Percentiles rank a stretch among this genome's conserved stretches.
Evolutionary conservation across 2,113 vertebrate species (phyloP).

Genomic region (Phycodurus eques): DNA sequence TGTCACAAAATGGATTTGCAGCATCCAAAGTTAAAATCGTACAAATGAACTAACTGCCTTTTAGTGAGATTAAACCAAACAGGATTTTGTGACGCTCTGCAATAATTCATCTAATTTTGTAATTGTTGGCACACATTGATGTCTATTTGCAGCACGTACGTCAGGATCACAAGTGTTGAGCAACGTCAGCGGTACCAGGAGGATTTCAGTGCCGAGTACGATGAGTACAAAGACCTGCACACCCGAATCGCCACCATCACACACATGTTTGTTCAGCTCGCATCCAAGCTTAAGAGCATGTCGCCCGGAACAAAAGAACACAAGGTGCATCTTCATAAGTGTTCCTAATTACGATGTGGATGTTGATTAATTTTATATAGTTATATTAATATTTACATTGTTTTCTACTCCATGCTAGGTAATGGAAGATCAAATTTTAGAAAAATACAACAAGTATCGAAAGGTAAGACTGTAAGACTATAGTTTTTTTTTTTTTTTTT

Average conservation of each 20-base stretch:
- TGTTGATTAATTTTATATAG: not conserved
- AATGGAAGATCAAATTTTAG: slow-evolving; percentile 81
- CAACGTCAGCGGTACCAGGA: slow-evolving; percentile 74
- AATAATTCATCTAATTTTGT: not conserved
- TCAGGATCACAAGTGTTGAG: slow-evolving; percentile 62
- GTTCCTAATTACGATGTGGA: not conserved
- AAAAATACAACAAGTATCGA: slow-evolving; percentile 80
- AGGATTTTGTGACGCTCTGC: not conserved
- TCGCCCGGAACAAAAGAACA: slow-evolving; percentile 74
- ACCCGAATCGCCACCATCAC: slow-evolving; percentile 74
- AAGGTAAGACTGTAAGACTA: slow-evolving; percentile 67
- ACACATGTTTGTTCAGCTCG: slow-evolving; percentile 77
- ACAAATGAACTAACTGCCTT: not conserved
- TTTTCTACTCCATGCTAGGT: slow-evolving; percentile 57
- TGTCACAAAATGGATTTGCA: slow-evolving; percentile 26
- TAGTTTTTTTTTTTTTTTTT: too few species aligned
- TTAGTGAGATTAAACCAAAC: not conserved
- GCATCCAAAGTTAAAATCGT: not conserved
- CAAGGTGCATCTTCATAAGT: slow-evolving; percentile 64
- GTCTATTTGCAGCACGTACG: slow-evolving; percentile 66
- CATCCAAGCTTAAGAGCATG: slow-evolving; percentile 78
- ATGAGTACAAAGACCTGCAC: slow-evolving; percentile 76
- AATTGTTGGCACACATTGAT: not conserved
- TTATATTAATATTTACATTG: slow-evolving; percentile 5
- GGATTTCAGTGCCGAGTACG: slow-evolving; percentile 79